Percentiles rank a stretch among this genome's conserved stretches.
phyloP scores from a whole-genome alignment of 2,113 vertebrate genomes.

The Lycaon pictus region DNA sequence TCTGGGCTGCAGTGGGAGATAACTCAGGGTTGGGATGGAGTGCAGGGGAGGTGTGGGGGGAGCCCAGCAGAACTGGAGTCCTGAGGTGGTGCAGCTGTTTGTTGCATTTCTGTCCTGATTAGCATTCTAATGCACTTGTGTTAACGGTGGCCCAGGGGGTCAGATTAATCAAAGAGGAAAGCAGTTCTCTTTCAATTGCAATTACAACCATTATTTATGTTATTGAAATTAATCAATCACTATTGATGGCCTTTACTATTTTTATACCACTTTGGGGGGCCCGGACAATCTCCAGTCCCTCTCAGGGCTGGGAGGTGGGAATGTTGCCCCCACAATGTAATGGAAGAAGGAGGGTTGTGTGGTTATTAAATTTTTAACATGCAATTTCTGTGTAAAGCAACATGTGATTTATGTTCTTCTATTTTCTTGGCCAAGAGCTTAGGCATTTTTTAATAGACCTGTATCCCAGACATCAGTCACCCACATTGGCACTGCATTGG shows the following conservation, averaged over 20 bases:
- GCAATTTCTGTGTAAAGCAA: constrained; percentile 59
- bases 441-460: constrained; percentile 4
- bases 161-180: constrained; percentile 86
- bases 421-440: constrained; percentile 42
- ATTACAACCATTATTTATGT: constrained; percentile 74
- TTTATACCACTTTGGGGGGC: constrained; percentile 36
- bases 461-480: neutral
- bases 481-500: too few relatives aligned
- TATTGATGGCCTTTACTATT: constrained; percentile 69
- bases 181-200: constrained; percentile 65
- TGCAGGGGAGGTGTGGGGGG: neutral
- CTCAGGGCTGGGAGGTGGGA: neutral
- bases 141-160: constrained; percentile 76
- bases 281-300: neutral
- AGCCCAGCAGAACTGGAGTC: neutral
- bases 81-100: neutral
- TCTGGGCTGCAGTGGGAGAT: neutral
- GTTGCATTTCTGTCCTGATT: constrained; percentile 79
- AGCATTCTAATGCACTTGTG: constrained; percentile 77
- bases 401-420: constrained; percentile 22
- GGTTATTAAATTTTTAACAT: constrained; percentile 42
- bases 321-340: neutral
- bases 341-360: neutral
- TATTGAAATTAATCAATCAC: constrained; percentile 77
- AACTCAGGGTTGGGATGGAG: neutral